Percentiles rank a stretch among this genome's conserved stretches.
These are phyloP conservation scores for Ligdia adustata DNA, from an alignment of 2,888 invertebrate genomes.

Conservation along the genomic window DNA sequence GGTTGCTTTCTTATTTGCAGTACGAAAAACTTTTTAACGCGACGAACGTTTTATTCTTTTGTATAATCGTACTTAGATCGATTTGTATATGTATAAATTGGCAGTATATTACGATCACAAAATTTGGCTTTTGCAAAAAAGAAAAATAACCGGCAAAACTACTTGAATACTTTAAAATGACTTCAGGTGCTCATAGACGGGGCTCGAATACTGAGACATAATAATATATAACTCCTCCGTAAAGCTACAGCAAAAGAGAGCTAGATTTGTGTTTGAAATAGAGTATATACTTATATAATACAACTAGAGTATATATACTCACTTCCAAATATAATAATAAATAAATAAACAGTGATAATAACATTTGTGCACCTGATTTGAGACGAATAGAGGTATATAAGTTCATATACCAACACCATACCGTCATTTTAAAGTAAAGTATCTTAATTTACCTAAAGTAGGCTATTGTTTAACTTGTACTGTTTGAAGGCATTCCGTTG, in stretches of 20 bases:
- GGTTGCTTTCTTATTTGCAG: not conserved
- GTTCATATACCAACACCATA: constrained; percentile 30
- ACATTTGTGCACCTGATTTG: constrained; percentile 25
- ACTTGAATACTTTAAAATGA: constrained; percentile 38
- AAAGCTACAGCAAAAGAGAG: constrained; percentile 33
- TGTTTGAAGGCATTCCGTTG: constrained; percentile 83
- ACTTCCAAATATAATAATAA: constrained; percentile 2
- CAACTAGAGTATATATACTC: not conserved
- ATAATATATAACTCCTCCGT: constrained; percentile 15
- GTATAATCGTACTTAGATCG: constrained; percentile 21
- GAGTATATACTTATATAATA: constrained; percentile 1
- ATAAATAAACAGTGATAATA: not conserved
- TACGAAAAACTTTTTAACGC: not conserved
- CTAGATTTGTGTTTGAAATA: constrained; percentile 6
- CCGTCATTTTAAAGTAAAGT: constrained; percentile 56
- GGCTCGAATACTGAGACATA: constrained; percentile 31
- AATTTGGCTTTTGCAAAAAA: constrained; percentile 27
- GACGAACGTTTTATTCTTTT: not conserved
- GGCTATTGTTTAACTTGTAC: constrained; percentile 81
- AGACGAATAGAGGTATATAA: constrained; percentile 12
- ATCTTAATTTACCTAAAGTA: constrained; percentile 71
- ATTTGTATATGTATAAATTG: constrained; percentile 27
- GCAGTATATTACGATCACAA: constrained; percentile 27
- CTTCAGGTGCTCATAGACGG: constrained; percentile 22
- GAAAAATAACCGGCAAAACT: constrained; percentile 23